Evolutionary conservation across 1,140 invertebrate genomes (phyloP).

Genomic region (Charaxes varanes): DNA sequence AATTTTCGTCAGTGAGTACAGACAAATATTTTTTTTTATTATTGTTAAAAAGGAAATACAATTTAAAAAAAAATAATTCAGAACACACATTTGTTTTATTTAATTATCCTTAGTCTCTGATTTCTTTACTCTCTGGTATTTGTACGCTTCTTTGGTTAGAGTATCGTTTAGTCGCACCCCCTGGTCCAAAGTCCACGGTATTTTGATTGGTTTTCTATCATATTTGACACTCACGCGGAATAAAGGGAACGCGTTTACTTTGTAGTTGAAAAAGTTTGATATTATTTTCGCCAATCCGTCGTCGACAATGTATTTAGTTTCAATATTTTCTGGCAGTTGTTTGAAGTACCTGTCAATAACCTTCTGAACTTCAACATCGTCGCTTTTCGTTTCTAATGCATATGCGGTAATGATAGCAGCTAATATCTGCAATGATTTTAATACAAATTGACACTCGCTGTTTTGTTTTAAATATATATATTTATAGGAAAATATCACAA

Average conservation of each 20-base stretch:
- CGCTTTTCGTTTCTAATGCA: conserved; percentile 17
- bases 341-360: conserved; percentile 36
- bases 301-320: conserved; percentile 45
- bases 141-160: conserved; percentile 25
- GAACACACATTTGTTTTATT: too few species aligned
- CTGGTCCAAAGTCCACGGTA: conserved; percentile 46
- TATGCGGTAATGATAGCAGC: neutral
- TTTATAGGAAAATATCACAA: too few species aligned
- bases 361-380: conserved; percentile 27
- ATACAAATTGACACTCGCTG: too few species aligned
- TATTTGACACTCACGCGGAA: conserved; percentile 50
- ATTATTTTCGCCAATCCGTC: conserved; percentile 44
- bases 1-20: too few species aligned
- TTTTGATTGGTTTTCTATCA: conserved; percentile 47
- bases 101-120: conserved; percentile 3
- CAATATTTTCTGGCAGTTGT: conserved; percentile 33
- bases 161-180: conserved; percentile 10
- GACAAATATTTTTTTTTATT: too few species aligned
- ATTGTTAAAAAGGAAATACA: too few species aligned
- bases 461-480: too few species aligned
- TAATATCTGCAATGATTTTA: conserved; percentile 25
- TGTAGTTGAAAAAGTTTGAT: conserved; percentile 39
- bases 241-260: conserved; percentile 46
- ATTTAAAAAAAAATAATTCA: too few species aligned
- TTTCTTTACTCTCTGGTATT: conserved; percentile 23